Base-by-base conservation (phyloP, 2,797 vertebrate species). In the Rhabdophis nuchalis region DNA sequence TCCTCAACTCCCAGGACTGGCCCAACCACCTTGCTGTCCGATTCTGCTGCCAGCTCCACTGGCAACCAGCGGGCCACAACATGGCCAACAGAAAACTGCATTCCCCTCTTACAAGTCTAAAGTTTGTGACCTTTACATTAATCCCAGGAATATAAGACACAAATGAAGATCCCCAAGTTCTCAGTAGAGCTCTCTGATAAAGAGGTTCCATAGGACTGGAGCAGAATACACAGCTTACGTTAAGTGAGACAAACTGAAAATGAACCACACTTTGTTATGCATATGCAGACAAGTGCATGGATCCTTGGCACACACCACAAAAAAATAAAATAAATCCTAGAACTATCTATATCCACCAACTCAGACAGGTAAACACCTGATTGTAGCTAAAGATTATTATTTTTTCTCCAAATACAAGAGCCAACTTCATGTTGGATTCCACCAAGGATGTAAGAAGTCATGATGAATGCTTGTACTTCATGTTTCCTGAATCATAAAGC, bases 361-460 rank as follows among this genome's bases (percentile, higher is more conserved):
- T 0, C 10, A 29, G 88, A 29, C 54, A 87, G 29, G 9, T 13
- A 27, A 27, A 90, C 41, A 91, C 68, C 13, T 57, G 53, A 14
- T 20, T 94, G 92, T 91, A 72, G 36, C 16, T 57, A 2, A 41
- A 46, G 7, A 29, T 82, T 87, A 18, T 88, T n/a, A 29, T 53
- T 90, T 23, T 12, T 4, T 18, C 7, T 23, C 18, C 14, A 91
- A 92, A 93, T 7, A 0, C 68, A 29, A 60, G 61, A 86, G 8
- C 4, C 85, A 91, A 86, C 93, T 92, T 94, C 93, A 90, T n/a
- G 64, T 18, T 91, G 89, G 88, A 93, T 92, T 85, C 89, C 50
- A 6, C 61, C 50, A 54, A 93, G 90, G 86, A 93, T 89, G 87
- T 0, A 50, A 93, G 85, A 92, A 90, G 88, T 32, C 32, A 60